Conservation (phyloP, 2,113 vertebrate species). For the Austrofundulus limnaeus region DNA sequence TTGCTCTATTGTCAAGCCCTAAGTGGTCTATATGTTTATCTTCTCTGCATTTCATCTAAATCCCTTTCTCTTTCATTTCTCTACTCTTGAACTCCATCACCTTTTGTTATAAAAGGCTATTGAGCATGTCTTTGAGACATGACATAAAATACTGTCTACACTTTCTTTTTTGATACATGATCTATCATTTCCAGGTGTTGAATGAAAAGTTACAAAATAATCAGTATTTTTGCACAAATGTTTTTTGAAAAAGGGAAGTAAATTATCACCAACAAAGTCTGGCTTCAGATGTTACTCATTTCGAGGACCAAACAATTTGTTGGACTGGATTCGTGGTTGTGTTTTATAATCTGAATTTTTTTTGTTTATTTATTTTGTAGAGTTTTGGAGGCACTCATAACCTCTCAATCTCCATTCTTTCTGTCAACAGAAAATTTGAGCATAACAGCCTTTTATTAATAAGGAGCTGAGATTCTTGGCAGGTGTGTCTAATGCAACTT, state of each 20-base stretch:
- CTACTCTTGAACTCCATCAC: constrained; percentile 25
- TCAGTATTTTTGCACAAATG: neutral
- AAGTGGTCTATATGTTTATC: constrained; percentile 25
- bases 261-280: neutral
- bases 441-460: constrained; percentile 11
- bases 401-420: constrained; percentile 4
- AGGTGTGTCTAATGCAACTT: constrained; percentile 18
- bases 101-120: constrained; percentile 21
- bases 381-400: neutral
- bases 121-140: constrained; percentile 39
- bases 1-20: constrained; percentile 17
- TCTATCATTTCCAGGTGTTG: constrained; percentile 26
- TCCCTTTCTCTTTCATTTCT: constrained; percentile 23
- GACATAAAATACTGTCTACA: constrained; percentile 25
- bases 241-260: neutral
- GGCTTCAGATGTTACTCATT: neutral
- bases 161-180: constrained; percentile 19
- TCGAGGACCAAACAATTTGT: neutral
- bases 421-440: neutral
- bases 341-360: neutral
- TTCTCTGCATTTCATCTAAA: constrained; percentile 10
- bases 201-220: neutral
- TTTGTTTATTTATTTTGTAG: neutral
- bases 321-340: neutral
- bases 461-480: constrained; percentile 3